Evolutionary conservation across 2,113 vertebrate genomes (phyloP), one percentile per base, ranked within the genome.

Genomic region (Cephalopterus ornatus): DNA sequence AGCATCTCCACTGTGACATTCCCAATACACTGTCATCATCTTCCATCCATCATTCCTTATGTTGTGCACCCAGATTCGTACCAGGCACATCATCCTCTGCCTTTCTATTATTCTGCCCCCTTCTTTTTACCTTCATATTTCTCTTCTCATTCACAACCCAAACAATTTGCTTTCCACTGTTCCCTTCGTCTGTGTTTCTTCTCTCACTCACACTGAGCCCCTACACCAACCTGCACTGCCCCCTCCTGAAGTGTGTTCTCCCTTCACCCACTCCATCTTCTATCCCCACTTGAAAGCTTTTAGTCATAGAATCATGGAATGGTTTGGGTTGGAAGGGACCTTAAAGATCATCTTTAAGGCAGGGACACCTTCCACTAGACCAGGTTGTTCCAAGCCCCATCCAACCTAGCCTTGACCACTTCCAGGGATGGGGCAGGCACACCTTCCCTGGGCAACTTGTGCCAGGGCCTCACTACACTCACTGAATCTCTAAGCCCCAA

Each of bases 301-400:
- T 56, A 47, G 52, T 59, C 20, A 44, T 17, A 30, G 39, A 67
- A 21, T 39, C 44, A 52, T 39, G 6, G 35, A 73, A 73, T 33
- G 15, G 7, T n/a, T 73, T 59, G 44, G 5, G 33, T 24, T 50
- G 44, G 8, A 58, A 67, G 8, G 11, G 6, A 32, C 12, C 11
- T 37, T 50, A 86, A 86, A 27, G 17, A 6, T 4, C 23, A 11
- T 61, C 53, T 20, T 0, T 0, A 14, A 37, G 37, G 4, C 33
- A 66, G 27, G 68, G 19, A 52, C 12, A 5, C 13, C 11, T 61
- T 61, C 24, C 53, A 6, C 12, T n/a, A 7, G 7, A 4, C 15
- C 37, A 74, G 19, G 3, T 6, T 59, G 27, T 6, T 81, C 37
- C 42, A 35, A 37, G 6, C 32, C 6, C 59, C 1, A 2, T 81